A percentile compares a stretch with the other conserved stretches of the same genome.
phyloP scores from a whole-genome alignment of 2,797 vertebrate species.

The Neomorphus geoffroyi region DNA sequence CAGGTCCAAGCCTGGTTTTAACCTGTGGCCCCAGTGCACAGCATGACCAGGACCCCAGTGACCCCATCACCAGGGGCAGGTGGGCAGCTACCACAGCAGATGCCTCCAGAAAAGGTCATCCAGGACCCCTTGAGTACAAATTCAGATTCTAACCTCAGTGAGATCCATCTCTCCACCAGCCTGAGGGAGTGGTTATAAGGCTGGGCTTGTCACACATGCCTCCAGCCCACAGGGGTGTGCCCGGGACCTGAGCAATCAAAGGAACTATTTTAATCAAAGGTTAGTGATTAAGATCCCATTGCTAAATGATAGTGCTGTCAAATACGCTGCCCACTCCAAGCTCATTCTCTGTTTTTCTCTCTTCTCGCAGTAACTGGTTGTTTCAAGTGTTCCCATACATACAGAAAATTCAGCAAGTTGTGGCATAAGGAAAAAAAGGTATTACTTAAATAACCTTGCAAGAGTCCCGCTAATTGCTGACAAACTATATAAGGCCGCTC shows the following conservation, averaged over 20 bases:
- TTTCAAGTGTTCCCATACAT: not conserved
- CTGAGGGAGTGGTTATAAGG: not conserved
- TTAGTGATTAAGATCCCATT: conserved; percentile 44
- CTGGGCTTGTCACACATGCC: not conserved
- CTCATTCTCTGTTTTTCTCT: not conserved
- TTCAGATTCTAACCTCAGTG: not conserved
- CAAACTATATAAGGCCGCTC: not conserved
- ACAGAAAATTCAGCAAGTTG: not conserved
- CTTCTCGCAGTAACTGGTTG: not conserved
- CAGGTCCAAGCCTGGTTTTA: accelerated
- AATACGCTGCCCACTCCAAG: accelerated
- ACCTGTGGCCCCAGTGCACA: no score
- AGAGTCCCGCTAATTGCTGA: not conserved
- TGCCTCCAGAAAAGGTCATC: not conserved
- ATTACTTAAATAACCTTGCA: not conserved
- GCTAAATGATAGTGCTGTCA: conserved; percentile 4
- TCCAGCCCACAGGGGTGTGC: conserved; percentile 13
- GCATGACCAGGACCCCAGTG: not conserved
- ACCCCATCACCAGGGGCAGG: not conserved
- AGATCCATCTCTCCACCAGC: not conserved
- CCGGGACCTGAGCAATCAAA: not conserved
- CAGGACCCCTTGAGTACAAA: not conserved
- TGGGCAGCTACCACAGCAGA: accelerated
- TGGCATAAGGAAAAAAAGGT: not conserved
- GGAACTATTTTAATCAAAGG: conserved; percentile 19